Evolutionary conservation across 2,797 vertebrate genomes (phyloP).

Genomic region (Anolis apletophallus): DNA sequence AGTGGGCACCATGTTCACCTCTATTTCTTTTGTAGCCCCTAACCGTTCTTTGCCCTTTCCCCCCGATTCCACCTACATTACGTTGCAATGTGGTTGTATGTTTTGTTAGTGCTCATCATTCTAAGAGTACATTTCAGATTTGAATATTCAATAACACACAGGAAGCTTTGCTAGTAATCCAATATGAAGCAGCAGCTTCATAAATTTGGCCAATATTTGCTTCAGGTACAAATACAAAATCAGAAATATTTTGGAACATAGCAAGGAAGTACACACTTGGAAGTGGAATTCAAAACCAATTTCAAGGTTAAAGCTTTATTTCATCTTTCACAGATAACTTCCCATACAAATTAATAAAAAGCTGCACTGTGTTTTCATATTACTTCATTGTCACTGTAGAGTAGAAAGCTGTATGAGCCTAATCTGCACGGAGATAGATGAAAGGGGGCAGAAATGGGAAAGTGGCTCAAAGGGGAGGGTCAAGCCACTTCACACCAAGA

Average conservation of each 20-base stretch:
- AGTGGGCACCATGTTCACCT: no score
- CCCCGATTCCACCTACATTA: no score
- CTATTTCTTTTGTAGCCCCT: no score
- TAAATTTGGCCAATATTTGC: neutral
- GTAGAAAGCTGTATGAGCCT: neutral
- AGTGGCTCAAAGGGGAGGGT: neutral
- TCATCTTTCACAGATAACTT: neutral
- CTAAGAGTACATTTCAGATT: no score
- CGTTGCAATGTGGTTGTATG: no score
- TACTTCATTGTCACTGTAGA: neutral
- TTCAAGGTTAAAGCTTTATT: neutral
- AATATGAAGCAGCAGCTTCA: neutral
- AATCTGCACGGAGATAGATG: neutral
- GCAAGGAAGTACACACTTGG: neutral
- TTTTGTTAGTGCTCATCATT: no score
- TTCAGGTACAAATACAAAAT: neutral
- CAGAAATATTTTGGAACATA: neutral
- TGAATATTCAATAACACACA: neutral
- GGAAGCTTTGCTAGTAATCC: neutral
- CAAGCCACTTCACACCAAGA: neutral
- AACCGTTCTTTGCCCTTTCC: no score
- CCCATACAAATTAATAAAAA: neutral
- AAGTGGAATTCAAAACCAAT: neutral
- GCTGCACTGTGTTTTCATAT: neutral
- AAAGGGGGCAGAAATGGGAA: constrained; percentile 5